Conservation (phyloP, 1,140 invertebrate species). For the Manduca sexta region DNA sequence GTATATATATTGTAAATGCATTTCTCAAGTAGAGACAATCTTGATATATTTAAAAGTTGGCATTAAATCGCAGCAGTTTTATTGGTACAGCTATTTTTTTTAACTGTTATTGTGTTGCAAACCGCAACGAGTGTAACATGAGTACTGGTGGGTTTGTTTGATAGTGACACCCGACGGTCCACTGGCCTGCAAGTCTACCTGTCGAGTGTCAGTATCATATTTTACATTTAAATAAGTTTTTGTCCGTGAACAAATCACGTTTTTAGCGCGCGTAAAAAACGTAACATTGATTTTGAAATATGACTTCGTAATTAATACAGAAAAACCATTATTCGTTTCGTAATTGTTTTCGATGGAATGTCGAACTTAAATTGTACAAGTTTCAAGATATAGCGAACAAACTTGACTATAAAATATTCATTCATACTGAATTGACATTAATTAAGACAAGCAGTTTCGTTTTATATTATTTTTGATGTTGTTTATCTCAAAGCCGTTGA, state of each 20-base stretch:
- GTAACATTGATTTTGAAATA: not conserved
- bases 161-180: conserved; percentile 18
- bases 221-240: conserved; percentile 16
- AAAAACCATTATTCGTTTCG: not conserved
- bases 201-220: conserved; percentile 5
- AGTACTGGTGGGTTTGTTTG: conserved; percentile 10
- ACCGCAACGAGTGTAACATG: conserved; percentile 20
- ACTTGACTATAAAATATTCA: not conserved
- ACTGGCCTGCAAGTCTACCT: conserved; percentile 12
- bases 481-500: too few relatives aligned
- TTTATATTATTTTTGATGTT: too few relatives aligned
- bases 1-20: too few relatives aligned
- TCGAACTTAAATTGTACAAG: not conserved
- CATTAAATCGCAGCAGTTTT: conserved; percentile 5
- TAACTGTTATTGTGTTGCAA: conserved; percentile 9
- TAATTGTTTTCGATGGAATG: not conserved
- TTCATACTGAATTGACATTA: too few relatives aligned
- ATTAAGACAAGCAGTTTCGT: too few relatives aligned
- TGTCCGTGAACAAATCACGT: conserved; percentile 11
- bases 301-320: not conserved
- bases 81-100: conserved; percentile 6
- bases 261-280: conserved; percentile 3
- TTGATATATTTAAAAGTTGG: conserved; percentile 4
- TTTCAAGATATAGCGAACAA: not conserved
- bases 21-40: too few relatives aligned